Conservation (phyloP, 2,888 invertebrate species). For the Rotaria socialis region DNA sequence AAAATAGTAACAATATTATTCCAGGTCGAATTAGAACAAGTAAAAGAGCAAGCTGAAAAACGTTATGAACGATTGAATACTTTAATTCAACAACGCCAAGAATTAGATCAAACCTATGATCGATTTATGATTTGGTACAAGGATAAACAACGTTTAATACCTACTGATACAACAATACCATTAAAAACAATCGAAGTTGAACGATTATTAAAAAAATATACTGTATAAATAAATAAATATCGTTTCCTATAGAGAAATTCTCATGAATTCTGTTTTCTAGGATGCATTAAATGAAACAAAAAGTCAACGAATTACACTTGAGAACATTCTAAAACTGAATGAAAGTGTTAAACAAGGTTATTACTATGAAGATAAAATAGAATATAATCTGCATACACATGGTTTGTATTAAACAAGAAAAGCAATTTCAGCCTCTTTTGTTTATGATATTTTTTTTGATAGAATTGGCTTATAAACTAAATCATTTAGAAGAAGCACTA, state of each 20-base stretch:
- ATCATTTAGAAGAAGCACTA: background rate
- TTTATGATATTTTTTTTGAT: background rate
- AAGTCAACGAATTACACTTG: background rate
- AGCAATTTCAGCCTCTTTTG: background rate
- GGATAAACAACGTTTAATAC: conserved; percentile 5
- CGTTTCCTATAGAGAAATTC: background rate
- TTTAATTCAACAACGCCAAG: conserved; percentile 13
- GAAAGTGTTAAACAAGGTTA: background rate
- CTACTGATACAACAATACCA: background rate
- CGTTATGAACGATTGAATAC: background rate
- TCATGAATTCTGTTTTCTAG: background rate
- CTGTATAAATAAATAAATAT: background rate
- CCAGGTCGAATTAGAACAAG: background rate
- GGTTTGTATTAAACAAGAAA: background rate
- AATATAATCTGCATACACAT: background rate
- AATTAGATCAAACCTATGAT: background rate
- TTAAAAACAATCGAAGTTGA: conserved; percentile 1
- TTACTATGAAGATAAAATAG: background rate
- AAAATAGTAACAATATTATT: background rate
- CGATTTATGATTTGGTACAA: background rate
- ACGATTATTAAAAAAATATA: background rate
- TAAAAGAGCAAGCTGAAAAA: conserved; percentile 20
- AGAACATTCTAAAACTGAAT: background rate
- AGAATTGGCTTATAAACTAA: background rate
- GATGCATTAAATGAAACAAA: background rate